Base-by-base conservation (phyloP, 2,113 vertebrate species). In the Vulpes ferrilata region DNA sequence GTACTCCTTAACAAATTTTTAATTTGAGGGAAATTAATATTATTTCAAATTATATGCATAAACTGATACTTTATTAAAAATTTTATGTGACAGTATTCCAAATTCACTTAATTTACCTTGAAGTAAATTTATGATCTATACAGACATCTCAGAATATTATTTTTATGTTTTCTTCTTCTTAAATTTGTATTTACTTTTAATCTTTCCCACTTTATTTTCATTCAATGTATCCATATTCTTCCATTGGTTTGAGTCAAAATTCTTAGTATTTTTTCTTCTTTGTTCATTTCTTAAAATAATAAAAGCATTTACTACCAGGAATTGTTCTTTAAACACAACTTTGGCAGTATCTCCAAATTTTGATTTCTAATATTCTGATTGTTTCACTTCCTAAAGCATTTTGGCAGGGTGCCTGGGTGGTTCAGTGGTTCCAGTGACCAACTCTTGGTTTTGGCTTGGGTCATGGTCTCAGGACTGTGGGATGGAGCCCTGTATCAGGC, bases 31-130 rank as follows among this genome's bases (percentile, higher is more conserved):
- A 80, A 35, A 88, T 81, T 71, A 51, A 59, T 59, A 35, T 85
- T 74, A 64, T 88, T 81, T 94, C 53, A 81, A 60, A 35, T 85
- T 88, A 60, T 51, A 13, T 94, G 30, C 20, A 94, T n/a, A 55
- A 71, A 80, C 10, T 71, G 62, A 48, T 51, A 53, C 17, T 27
- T 84, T 27, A 74, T 60, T 81, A 81, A 81, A 51, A 86, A 30
- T 81, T 88, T 74, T 86, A 32, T 27, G 13, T 71, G 30, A 62
- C 7, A 74, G n/a, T 51, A 84, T 83, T 73, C 11, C 22, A 84
- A 73, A 92, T 92, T 83, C 4, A 60, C 67, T 62, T 73, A 20
- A 48, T 83, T 92, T 73, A 60, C 17, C 23, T 43, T 57, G 15
- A n/a, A 69, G n/a, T 57, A 81, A 81, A 81, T 7, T 60, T 74